Percentiles rank a stretch among this genome's conserved stretches.
phyloP scores from a whole-genome alignment of 2,113 vertebrate genomes.

The Podarcis raffonei region DNA sequence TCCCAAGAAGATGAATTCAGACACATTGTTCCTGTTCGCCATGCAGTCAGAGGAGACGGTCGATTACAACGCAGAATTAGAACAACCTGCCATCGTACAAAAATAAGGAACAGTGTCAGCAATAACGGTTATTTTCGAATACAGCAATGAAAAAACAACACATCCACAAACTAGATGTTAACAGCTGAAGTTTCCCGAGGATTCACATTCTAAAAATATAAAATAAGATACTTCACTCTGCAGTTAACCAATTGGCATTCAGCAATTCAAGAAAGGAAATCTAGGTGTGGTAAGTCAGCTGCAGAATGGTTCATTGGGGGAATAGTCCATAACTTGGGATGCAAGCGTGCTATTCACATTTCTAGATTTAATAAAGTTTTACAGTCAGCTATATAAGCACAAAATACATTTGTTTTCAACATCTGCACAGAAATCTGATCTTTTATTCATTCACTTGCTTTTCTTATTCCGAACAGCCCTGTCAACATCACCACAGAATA shows the following conservation, averaged over 20 bases:
- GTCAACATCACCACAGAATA: background rate
- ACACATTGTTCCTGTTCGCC: conserved; percentile 22
- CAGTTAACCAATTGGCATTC: background rate
- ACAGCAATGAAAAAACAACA: background rate
- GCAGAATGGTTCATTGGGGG: too few relatives aligned
- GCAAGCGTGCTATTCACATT: background rate
- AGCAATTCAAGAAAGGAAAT: background rate
- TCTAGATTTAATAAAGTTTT: background rate
- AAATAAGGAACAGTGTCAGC: background rate
- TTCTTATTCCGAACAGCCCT: background rate
- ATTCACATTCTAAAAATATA: background rate
- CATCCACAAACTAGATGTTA: background rate
- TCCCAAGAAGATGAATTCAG: conserved; percentile 53
- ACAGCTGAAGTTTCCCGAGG: too few relatives aligned
- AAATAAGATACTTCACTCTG: background rate
- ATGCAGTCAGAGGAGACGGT: background rate
- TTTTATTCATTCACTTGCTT: background rate
- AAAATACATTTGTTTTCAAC: background rate
- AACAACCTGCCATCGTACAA: background rate
- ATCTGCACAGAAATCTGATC: background rate
- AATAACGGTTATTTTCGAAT: too few relatives aligned
- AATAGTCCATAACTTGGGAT: background rate
- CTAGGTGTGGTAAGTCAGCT: background rate
- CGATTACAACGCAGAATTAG: background rate
- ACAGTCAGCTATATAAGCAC: background rate